phyloP scores from a whole-genome alignment of 1,140 invertebrate genomes.

The Eumeta japonica region DNA sequence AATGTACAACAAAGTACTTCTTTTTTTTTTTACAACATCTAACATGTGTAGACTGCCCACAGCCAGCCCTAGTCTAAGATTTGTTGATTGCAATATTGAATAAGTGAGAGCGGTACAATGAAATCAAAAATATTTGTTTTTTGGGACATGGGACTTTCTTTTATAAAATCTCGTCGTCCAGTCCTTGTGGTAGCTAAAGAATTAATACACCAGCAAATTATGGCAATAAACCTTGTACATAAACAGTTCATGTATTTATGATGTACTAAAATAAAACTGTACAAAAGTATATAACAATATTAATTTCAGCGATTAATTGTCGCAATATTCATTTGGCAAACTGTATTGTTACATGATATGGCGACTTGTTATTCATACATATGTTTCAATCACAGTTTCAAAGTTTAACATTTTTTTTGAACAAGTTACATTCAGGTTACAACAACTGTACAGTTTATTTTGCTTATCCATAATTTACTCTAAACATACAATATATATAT shows the following conservation, averaged over 20 bases:
- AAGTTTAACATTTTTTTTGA: conserved; percentile 32
- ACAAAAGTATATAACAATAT: no score
- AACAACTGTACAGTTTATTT: conserved; percentile 46
- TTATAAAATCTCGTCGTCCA: no score
- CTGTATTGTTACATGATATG: conserved; percentile 36
- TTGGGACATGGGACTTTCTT: no score
- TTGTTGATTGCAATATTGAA: conserved; percentile 1
- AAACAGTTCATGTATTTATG: no score
- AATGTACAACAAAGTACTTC: conserved; percentile 54
- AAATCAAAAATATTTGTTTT: conserved; percentile 23
- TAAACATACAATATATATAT: conserved; percentile 44
- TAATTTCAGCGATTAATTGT: no score
- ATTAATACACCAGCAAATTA: no score
- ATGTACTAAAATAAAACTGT: no score
- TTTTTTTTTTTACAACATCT: conserved; percentile 44
- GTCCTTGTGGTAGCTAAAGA: no score
- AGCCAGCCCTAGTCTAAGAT: not conserved
- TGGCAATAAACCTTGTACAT: no score
- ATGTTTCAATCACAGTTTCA: conserved; percentile 47
- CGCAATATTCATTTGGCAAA: not conserved
- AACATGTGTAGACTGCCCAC: not conserved
- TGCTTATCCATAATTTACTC: conserved; percentile 49
- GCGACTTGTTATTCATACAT: conserved; percentile 41
- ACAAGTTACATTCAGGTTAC: conserved; percentile 41
- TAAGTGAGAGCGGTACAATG: conserved; percentile 46